These are phyloP conservation scores for Dromaius novaehollandiae DNA, from an alignment of 2,113 vertebrate species.

Conservation along the genomic window DNA sequence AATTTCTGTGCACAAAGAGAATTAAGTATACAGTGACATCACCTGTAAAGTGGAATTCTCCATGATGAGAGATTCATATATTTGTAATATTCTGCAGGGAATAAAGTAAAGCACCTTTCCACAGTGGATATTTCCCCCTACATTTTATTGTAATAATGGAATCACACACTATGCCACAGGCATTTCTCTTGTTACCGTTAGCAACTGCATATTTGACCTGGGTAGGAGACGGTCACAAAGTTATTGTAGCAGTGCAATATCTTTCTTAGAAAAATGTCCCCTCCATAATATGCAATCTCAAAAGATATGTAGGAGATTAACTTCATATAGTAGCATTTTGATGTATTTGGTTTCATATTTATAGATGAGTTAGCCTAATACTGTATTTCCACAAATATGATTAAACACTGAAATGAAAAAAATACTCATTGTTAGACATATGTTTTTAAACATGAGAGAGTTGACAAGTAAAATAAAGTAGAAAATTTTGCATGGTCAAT, in stretches of 20 bases:
- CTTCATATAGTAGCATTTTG: not conserved
- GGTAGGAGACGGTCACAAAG: not conserved
- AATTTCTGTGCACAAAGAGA: not conserved
- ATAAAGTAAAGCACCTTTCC: not conserved
- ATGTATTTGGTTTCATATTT: not conserved
- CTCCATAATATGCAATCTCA: not conserved
- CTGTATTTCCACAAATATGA: not conserved
- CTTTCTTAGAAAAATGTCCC: not conserved
- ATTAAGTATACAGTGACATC: not conserved
- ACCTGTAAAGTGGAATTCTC: not conserved
- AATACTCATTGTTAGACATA: not conserved
- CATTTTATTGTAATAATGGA: not conserved
- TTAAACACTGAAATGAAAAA: not conserved
- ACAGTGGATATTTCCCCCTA: not conserved
- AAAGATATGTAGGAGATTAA: not conserved
- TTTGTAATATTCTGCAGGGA: not conserved
- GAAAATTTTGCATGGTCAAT: not conserved
- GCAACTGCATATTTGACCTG: not conserved
- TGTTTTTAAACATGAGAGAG: not conserved
- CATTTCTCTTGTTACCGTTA: not conserved
- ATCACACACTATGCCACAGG: not conserved
- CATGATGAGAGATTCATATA: not conserved
- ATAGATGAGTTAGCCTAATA: not conserved
- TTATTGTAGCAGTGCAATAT: not conserved
- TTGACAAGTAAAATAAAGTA: not conserved